Conservation (phyloP, 2,113 vertebrate species). For the Salminus brasiliensis region DNA sequence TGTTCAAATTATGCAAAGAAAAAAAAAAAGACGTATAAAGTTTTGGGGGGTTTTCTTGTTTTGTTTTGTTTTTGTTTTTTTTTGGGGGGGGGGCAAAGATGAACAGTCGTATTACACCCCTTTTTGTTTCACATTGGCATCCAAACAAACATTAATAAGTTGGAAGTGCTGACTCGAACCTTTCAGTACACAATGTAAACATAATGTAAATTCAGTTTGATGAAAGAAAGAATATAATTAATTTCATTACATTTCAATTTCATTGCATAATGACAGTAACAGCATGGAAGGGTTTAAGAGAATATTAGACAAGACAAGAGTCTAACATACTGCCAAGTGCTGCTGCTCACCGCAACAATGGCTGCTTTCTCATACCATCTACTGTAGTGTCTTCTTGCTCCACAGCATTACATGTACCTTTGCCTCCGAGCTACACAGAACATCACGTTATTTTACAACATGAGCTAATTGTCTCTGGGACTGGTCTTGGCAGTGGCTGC, state of each 20-base stretch:
- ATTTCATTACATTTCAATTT: neutral
- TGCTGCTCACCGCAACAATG: neutral
- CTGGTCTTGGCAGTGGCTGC: slow-evolving; percentile 60
- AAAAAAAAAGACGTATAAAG: too few relatives aligned
- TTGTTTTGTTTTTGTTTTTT: too few relatives aligned
- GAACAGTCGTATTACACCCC: too few relatives aligned
- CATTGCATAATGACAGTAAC: neutral
- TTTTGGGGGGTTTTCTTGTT: too few relatives aligned
- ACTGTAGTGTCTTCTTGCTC: slow-evolving; percentile 16
- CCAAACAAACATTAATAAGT: too few relatives aligned
- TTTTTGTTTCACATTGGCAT: too few relatives aligned
- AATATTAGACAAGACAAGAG: neutral
- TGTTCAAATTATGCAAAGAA: too few relatives aligned
- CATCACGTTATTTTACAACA: slow-evolving; percentile 74
- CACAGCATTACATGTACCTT: slow-evolving; percentile 18
- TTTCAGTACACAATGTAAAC: too few relatives aligned
- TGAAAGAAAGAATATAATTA: neutral
- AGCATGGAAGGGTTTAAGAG: neutral
- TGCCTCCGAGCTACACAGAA: slow-evolving; percentile 39
- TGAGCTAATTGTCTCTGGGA: slow-evolving; percentile 74
- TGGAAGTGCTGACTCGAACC: too few relatives aligned
- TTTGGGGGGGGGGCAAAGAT: too few relatives aligned
- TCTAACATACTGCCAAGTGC: slow-evolving; percentile 1
- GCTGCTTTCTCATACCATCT: slow-evolving; percentile 6
- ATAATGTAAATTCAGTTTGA: too few relatives aligned